phyloP scores from a whole-genome alignment of 2,797 vertebrate genomes.

The Gallinago nigripennis region DNA sequence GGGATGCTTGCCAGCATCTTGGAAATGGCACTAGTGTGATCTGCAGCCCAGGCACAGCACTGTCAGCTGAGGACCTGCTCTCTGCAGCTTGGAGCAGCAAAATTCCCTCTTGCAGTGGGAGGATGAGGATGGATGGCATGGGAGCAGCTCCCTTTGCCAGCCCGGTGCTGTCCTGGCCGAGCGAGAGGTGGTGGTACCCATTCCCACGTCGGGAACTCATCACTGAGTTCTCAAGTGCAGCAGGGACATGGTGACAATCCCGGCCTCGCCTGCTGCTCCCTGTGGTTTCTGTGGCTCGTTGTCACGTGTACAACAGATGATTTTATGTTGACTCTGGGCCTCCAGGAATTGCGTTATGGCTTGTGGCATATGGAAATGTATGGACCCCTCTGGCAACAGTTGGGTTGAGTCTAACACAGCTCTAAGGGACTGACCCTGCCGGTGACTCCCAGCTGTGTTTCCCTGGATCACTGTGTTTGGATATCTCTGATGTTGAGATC shows the following conservation, averaged over 20 bases:
- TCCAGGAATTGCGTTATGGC: neutral
- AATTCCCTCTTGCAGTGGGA: neutral
- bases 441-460: neutral
- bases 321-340: neutral
- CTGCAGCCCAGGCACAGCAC: neutral
- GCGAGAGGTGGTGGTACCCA: neutral
- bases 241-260: neutral
- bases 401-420: neutral
- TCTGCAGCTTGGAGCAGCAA: neutral
- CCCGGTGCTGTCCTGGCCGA: accelerated
- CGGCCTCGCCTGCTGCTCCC: neutral
- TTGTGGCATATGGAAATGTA: neutral
- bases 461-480: neutral
- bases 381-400: neutral
- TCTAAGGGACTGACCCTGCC: neutral
- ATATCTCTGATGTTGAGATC: neutral
- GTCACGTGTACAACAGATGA: neutral
- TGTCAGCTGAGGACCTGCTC: neutral
- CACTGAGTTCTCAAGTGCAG: neutral
- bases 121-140: neutral
- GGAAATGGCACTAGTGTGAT: neutral
- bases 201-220: accelerated
- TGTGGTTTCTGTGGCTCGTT: neutral
- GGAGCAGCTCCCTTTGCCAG: neutral
- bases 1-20: conserved; percentile 29